Conservation (phyloP, 2,797 vertebrate species). For the Silurus aristotelis region DNA sequence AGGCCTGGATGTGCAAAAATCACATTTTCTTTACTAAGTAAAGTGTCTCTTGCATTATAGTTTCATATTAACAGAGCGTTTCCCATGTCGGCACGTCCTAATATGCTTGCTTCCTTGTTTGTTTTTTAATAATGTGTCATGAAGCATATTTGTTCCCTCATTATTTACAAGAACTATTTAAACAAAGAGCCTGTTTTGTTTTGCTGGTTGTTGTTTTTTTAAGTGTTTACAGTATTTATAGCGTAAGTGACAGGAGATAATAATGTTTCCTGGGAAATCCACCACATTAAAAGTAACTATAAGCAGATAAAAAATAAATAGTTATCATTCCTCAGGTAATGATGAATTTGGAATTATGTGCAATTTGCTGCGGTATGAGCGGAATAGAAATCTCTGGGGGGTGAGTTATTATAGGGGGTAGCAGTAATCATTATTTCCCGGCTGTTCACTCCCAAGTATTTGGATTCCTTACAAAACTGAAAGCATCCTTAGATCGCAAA, state of each 20-base stretch:
- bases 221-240: background rate
- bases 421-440: background rate
- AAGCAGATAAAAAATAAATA: background rate
- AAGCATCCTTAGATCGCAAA: background rate
- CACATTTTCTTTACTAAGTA: too few species aligned
- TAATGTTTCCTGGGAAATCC: background rate
- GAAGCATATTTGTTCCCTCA: background rate
- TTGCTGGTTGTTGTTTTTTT: too few species aligned
- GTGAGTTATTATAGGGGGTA: background rate
- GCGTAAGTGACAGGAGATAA: background rate
- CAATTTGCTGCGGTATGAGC: background rate
- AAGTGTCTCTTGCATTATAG: too few species aligned
- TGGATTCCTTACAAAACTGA: background rate
- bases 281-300: background rate
- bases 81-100: too few species aligned
- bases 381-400: background rate
- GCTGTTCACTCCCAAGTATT: background rate
- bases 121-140: background rate
- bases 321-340: background rate
- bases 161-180: background rate
- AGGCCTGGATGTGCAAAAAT: conserved; percentile 19
- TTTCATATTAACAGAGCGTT: background rate
- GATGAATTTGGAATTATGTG: background rate
- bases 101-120: background rate
- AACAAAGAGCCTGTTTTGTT: background rate